These are phyloP conservation scores for Xerus rutilus DNA, from an alignment of 2,797 vertebrate genomes.

Conservation along the genomic window DNA sequence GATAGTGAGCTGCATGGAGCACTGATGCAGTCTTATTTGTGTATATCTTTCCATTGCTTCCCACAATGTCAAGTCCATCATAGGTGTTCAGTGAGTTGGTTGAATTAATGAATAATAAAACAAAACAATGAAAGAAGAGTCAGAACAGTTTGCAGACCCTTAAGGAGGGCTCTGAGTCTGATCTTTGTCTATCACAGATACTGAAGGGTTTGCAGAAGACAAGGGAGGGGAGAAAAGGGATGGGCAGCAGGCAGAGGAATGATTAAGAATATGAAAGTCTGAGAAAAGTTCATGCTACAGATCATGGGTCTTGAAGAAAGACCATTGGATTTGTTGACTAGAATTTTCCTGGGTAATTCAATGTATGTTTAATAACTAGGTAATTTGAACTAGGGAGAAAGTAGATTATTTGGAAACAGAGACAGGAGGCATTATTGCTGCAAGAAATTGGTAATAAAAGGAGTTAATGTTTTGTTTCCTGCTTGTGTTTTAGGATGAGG, in stretches of 20 bases:
- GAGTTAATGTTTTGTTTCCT: not conserved
- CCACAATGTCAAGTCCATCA: not conserved
- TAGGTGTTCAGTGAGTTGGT: not conserved
- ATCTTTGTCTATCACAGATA: not conserved
- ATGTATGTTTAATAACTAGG: not conserved
- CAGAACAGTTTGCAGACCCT: not conserved
- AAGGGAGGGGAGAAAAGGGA: not conserved
- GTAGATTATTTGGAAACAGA: not conserved
- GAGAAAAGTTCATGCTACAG: not conserved
- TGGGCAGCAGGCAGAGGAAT: not conserved
- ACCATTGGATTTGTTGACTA: not conserved
- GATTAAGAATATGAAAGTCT: not conserved
- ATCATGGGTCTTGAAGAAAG: not conserved
- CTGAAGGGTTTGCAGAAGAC: not conserved
- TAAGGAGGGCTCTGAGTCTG: not conserved
- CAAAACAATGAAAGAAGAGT: not conserved
- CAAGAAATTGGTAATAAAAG: not conserved
- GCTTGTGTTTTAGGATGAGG: not conserved
- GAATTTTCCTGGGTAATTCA: not conserved
- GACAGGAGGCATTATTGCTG: not conserved
- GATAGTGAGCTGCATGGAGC: not conserved
- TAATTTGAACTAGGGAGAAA: not conserved
- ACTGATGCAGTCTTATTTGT: not conserved
- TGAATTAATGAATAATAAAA: not conserved
- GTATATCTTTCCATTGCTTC: not conserved